A percentile compares a stretch with the other conserved stretches of the same genome.
phyloP scores from a whole-genome alignment of 2,797 vertebrate genomes.

The Tenualosa thibaudeaui region DNA sequence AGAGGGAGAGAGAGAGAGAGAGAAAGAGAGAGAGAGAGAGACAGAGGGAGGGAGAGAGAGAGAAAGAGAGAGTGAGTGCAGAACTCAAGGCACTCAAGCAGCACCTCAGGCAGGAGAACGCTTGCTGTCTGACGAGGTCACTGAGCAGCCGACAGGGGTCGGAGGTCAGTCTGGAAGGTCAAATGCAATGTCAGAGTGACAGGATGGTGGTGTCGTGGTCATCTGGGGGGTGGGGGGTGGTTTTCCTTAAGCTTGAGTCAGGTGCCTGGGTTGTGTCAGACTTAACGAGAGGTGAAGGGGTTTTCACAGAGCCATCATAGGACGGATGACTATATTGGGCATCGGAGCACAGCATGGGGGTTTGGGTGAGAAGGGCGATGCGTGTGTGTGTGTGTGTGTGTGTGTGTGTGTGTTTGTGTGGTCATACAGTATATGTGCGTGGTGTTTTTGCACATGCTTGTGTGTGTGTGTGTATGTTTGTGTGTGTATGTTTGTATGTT shows the following conservation, averaged over 20 bases:
- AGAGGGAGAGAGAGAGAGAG: no score
- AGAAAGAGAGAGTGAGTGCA: no score
- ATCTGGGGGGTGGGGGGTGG: not conserved
- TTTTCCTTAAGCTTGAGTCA: not conserved
- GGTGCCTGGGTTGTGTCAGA: not conserved
- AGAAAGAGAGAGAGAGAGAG: not conserved
- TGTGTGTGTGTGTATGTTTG: no score
- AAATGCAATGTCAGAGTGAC: not conserved
- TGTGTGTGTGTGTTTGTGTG: not conserved
- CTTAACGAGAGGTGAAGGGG: not conserved
- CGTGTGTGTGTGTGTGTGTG: not conserved
- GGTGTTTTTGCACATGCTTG: no score
- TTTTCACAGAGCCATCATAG: not conserved
- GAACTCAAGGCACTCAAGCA: not conserved
- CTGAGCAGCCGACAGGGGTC: not conserved
- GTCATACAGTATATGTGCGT: no score
- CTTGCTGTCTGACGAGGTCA: not conserved
- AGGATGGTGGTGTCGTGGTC: no score
- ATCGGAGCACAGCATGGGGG: not conserved
- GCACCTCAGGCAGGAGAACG: not conserved
- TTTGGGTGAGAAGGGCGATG: not conserved
- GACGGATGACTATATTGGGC: not conserved
- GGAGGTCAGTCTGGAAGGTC: not conserved
- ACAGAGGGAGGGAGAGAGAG: no score
- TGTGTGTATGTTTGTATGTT: no score